Conservation (phyloP, 2,797 vertebrate genomes). For the Pristis pectinata region DNA sequence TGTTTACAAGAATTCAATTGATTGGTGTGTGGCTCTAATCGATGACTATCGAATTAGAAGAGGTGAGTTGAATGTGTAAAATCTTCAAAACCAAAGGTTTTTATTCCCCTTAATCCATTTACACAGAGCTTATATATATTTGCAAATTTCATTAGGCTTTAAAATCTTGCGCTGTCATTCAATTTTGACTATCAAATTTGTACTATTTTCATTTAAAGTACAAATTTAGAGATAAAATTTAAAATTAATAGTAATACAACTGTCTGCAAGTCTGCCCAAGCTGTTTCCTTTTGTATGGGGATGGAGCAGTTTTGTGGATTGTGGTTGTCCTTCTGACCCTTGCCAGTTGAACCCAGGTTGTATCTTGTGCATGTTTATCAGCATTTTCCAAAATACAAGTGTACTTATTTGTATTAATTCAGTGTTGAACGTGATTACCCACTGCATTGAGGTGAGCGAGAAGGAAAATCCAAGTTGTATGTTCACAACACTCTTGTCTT, state of each 20-base stretch:
- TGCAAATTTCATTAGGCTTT: neutral
- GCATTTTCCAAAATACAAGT: neutral
- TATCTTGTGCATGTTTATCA: neutral
- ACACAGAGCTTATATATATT: neutral
- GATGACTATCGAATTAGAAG: slow-evolving; percentile 75
- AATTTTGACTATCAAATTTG: neutral
- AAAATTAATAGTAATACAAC: neutral
- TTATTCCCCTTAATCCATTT: neutral
- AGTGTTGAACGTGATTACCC: too few relatives aligned
- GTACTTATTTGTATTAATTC: neutral
- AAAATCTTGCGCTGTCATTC: neutral
- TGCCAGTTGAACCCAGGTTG: too few relatives aligned
- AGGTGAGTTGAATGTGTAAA: slow-evolving; percentile 60
- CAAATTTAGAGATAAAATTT: neutral
- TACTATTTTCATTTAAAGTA: neutral
- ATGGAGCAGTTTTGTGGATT: too few relatives aligned
- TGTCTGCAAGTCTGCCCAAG: neutral
- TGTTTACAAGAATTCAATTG: slow-evolving; percentile 59
- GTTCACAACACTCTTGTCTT: neutral
- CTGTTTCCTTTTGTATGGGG: too few relatives aligned
- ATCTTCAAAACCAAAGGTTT: too few relatives aligned
- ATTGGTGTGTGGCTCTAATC: slow-evolving; percentile 74
- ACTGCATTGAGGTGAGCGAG: neutral
- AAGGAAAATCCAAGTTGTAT: neutral
- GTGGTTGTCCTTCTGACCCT: too few relatives aligned